These are phyloP conservation scores for Xiphophorus couchianus DNA, from an alignment of 2,113 vertebrate species.

Conservation along the genomic window DNA sequence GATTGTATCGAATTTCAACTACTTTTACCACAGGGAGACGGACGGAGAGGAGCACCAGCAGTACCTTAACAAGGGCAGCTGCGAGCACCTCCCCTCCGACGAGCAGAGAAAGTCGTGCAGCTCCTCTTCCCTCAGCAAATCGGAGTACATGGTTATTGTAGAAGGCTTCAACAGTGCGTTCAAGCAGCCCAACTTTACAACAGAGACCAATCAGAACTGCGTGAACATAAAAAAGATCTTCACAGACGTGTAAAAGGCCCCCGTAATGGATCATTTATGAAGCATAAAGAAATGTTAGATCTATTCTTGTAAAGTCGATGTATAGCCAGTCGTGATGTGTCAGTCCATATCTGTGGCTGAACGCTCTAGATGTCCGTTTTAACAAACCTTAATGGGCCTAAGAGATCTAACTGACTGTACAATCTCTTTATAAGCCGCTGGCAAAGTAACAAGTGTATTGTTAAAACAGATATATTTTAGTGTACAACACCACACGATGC, in stretches of 20 bases:
- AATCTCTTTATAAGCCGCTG: background rate
- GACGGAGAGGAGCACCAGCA: slow-evolving; percentile 95
- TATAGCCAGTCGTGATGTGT: slow-evolving; percentile 57
- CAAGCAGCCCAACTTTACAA: slow-evolving; percentile 89
- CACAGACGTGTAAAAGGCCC: slow-evolving; percentile 88
- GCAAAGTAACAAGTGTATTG: slow-evolving; percentile 15
- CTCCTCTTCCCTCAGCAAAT: slow-evolving; percentile 92
- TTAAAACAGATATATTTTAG: slow-evolving; percentile 51
- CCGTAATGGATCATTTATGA: slow-evolving; percentile 11
- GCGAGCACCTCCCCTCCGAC: slow-evolving; percentile 89
- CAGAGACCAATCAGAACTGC: slow-evolving; percentile 92
- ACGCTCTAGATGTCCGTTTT: slow-evolving; percentile 49
- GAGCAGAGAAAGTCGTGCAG: slow-evolving; percentile 90
- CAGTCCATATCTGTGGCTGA: slow-evolving; percentile 68
- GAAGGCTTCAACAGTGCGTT: slow-evolving; percentile 89
- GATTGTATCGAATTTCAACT: slow-evolving; percentile 99
- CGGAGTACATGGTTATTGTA: slow-evolving; percentile 93
- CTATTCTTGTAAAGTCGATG: slow-evolving; percentile 39
- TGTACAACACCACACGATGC: slow-evolving; percentile 42
- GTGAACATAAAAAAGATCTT: slow-evolving; percentile 97
- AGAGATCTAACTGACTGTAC: background rate
- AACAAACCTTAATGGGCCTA: slow-evolving; percentile 31
- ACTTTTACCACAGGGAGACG: slow-evolving; percentile 97
- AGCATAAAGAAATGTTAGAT: slow-evolving; percentile 41
- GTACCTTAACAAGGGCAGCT: slow-evolving; percentile 88